Conservation (phyloP, 2,113 vertebrate species). For the Theristicus caerulescens region DNA sequence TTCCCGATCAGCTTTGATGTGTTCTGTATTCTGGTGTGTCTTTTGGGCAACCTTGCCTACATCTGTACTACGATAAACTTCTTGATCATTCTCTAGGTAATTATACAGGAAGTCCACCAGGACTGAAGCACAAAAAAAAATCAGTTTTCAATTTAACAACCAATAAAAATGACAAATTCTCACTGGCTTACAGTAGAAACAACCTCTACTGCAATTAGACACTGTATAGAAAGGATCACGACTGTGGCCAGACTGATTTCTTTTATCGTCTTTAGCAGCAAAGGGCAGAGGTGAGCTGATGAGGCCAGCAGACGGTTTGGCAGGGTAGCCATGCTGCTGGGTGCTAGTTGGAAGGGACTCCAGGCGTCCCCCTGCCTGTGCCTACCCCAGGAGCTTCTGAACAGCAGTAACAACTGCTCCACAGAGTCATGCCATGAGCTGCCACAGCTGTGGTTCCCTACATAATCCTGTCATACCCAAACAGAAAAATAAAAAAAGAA, state of each 20-base stretch:
- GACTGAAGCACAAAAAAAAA: background rate
- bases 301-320: background rate
- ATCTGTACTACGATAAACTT: background rate
- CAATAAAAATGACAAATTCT: background rate
- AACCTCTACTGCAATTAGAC: background rate
- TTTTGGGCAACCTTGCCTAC: background rate
- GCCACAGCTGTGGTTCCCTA: background rate
- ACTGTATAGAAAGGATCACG: background rate
- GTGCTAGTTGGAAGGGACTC: background rate
- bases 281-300: background rate
- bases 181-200: background rate
- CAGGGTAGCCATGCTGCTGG: background rate
- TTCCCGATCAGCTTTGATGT: background rate
- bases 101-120: background rate
- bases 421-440: background rate
- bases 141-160: background rate
- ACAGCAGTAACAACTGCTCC: background rate
- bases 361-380: fast-evolving
- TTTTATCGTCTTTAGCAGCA: background rate
- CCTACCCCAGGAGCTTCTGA: background rate
- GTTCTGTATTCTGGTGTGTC: background rate
- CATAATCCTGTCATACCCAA: background rate
- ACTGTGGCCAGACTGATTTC: background rate
- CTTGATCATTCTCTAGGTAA: background rate
- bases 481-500: background rate